Evolutionary conservation across 2,888 invertebrate genomes (phyloP).

Genomic region (Machimus atricapillus): DNA sequence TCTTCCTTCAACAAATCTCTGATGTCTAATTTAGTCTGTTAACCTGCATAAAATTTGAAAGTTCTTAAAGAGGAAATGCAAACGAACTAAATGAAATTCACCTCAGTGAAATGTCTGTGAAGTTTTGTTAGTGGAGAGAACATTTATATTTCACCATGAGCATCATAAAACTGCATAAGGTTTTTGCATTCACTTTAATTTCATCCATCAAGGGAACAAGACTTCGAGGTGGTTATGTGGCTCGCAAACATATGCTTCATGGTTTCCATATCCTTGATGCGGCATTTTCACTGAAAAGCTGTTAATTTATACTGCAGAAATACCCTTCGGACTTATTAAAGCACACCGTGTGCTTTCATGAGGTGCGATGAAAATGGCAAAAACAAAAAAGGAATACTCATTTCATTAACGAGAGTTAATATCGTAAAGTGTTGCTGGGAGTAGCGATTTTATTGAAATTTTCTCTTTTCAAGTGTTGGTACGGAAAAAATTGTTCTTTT

Average conservation of each 20-base stretch:
- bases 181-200: background rate
- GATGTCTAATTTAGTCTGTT: background rate
- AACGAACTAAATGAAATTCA: background rate
- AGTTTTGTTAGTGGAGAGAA: background rate
- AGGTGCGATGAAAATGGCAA: background rate
- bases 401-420: background rate
- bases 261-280: background rate
- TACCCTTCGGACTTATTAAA: background rate
- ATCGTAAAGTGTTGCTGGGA: background rate
- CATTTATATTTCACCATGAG: background rate
- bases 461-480: background rate
- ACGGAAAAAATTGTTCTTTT: background rate
- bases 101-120: background rate
- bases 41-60: background rate
- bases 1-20: background rate
- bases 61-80: background rate
- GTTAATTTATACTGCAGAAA: background rate
- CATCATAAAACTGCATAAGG: background rate
- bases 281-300: background rate
- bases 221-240: background rate
- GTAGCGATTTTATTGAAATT: background rate
- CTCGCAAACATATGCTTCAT: background rate
- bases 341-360: background rate
- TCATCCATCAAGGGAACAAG: background rate
- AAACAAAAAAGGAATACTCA: background rate